Conservation (phyloP, 2,888 invertebrate genomes). For the Leucophora obtusa region DNA sequence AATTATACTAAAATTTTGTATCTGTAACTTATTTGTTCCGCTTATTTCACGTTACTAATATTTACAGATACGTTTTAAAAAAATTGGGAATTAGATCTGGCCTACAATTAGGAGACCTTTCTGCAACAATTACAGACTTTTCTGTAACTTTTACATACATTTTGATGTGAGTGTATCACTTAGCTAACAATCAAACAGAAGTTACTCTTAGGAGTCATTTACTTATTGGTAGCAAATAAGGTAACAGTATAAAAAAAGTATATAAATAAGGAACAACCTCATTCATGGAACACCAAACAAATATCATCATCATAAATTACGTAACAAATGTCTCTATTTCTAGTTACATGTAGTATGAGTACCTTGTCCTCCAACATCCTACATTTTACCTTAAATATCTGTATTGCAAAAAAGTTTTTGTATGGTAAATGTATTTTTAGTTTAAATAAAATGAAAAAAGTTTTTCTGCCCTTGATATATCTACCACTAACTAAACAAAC, state of each 20-base stretch:
- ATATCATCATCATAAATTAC: slow-evolving; percentile 61
- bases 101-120: no score
- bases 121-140: no score
- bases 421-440: slow-evolving; percentile 12
- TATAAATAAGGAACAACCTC: slow-evolving; percentile 36
- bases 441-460: slow-evolving; percentile 45
- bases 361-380: slow-evolving; percentile 7
- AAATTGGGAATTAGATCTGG: no score
- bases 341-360: background rate
- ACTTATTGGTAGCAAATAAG: slow-evolving; percentile 53
- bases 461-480: slow-evolving; percentile 8
- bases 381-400: slow-evolving; percentile 52
- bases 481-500: slow-evolving; percentile 25
- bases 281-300: slow-evolving; percentile 54
- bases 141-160: no score
- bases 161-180: slow-evolving; percentile 28
- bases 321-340: slow-evolving; percentile 53
- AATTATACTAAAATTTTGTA: no score
- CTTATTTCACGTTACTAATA: no score
- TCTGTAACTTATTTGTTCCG: no score
- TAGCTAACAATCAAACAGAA: slow-evolving; percentile 43
- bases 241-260: background rate
- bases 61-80: no score
- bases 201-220: slow-evolving; percentile 52
- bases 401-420: slow-evolving; percentile 32